A percentile compares a stretch with the other conserved stretches of the same genome.
These are phyloP conservation scores for Mugil cephalus DNA, from an alignment of 2,113 vertebrate species.

Conservation along the genomic window DNA sequence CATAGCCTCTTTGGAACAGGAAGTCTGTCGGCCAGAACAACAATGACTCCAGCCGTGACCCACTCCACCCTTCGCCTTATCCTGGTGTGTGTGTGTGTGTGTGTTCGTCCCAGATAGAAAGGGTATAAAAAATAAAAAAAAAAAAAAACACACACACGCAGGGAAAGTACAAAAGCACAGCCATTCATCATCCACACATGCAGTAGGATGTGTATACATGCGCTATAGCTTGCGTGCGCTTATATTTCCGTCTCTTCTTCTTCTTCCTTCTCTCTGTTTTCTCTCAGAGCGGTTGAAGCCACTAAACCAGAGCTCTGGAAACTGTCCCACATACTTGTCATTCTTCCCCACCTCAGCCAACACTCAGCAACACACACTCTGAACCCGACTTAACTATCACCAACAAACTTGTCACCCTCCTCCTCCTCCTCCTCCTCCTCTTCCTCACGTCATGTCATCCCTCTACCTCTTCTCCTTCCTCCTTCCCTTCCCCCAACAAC, in stretches of 20 bases:
- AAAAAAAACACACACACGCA: too few species aligned
- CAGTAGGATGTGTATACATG: constrained; percentile 5
- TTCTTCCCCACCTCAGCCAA: constrained; percentile 76
- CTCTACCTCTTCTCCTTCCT: constrained; percentile 10
- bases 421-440: constrained; percentile 20
- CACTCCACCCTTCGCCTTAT: constrained; percentile 72
- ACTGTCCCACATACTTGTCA: constrained; percentile 84
- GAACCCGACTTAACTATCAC: constrained; percentile 8
- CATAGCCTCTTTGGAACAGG: constrained; percentile 78
- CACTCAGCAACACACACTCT: constrained; percentile 29
- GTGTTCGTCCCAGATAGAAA: constrained; percentile 24
- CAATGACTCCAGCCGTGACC: constrained; percentile 82
- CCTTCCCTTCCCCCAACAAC: background rate
- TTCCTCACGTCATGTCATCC: constrained; percentile 36
- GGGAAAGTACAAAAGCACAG: constrained; percentile 57
- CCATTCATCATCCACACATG: constrained; percentile 39
- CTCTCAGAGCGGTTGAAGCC: constrained; percentile 53
- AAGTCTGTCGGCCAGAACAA: constrained; percentile 83
- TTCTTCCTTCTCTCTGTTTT: background rate
- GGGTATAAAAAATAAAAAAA: constrained; percentile 29
- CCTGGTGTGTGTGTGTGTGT: constrained; percentile 45
- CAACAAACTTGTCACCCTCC: constrained; percentile 13
- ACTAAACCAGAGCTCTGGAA: constrained; percentile 79
- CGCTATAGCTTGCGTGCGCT: background rate
- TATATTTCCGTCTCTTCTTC: background rate